Evolutionary conservation across 1,140 invertebrate genomes (phyloP).

Genomic region (Episyrphus balteatus): DNA sequence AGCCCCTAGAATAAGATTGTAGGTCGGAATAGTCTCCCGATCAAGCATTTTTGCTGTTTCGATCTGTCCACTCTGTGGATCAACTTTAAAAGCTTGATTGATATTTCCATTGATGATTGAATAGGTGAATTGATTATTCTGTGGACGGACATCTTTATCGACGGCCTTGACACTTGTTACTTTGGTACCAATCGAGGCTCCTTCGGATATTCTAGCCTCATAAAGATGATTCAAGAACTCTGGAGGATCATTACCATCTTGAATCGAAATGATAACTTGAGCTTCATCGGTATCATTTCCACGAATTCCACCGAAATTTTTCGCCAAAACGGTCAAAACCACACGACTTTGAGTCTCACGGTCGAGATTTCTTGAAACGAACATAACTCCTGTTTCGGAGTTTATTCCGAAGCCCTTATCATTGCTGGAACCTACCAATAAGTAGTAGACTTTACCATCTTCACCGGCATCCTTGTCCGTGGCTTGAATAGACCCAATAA

Average conservation of each 20-base stretch:
- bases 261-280: conserved; percentile 82
- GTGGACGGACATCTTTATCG: conserved; percentile 81
- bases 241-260: conserved; percentile 92
- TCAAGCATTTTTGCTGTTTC: conserved; percentile 67
- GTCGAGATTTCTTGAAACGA: conserved; percentile 71
- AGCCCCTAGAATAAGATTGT: conserved; percentile 76
- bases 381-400: conserved; percentile 70
- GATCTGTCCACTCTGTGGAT: conserved; percentile 72
- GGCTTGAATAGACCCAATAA: conserved; percentile 76
- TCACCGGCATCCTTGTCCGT: conserved; percentile 85
- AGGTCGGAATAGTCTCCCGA: conserved; percentile 64
- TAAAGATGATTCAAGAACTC: conserved; percentile 73
- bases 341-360: conserved; percentile 84
- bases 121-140: conserved; percentile 88
- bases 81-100: conserved; percentile 77
- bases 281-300: conserved; percentile 94
- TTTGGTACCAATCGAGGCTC: conserved; percentile 54
- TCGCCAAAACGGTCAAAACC: conserved; percentile 83
- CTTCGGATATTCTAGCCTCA: conserved; percentile 66
- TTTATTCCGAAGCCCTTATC: conserved; percentile 84
- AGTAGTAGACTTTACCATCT: conserved; percentile 84
- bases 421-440: conserved; percentile 87
- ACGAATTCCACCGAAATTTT: conserved; percentile 83
- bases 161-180: conserved; percentile 72
- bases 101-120: conserved; percentile 77